Evolutionary conservation across 2,113 vertebrate genomes (phyloP).

Genomic region (Pedetes capensis): DNA sequence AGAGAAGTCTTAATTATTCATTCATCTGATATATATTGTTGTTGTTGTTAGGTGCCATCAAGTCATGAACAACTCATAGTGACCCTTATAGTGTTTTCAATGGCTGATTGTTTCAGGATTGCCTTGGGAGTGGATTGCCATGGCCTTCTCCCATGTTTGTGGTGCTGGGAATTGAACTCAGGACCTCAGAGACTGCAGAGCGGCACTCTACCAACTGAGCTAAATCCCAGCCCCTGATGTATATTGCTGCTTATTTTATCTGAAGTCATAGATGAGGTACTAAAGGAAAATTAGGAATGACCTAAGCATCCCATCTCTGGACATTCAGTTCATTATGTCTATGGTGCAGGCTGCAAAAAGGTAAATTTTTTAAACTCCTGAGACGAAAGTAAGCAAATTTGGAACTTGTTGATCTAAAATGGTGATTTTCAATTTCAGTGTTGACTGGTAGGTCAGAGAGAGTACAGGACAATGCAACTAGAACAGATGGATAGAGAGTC

Average conservation of each 20-base stretch:
- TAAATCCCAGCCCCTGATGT: too few relatives aligned
- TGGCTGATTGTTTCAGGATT: too few relatives aligned
- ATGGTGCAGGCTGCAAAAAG: background rate
- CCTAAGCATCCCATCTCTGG: background rate
- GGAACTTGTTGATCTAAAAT: background rate
- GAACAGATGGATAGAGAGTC: background rate
- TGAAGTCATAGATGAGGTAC: background rate
- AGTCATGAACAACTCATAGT: too few relatives aligned
- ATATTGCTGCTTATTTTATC: background rate
- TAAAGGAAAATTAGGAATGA: background rate
- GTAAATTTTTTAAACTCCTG: background rate
- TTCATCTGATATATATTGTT: background rate
- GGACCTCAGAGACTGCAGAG: too few relatives aligned
- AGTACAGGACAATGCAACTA: background rate
- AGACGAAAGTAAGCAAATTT: background rate
- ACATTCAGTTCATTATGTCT: background rate
- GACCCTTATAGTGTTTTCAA: too few relatives aligned
- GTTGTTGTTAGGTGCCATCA: too few relatives aligned
- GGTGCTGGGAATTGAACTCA: too few relatives aligned
- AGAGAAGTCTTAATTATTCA: background rate
- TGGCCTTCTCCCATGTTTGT: too few relatives aligned
- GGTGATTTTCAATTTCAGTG: background rate
- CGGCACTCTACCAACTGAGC: too few relatives aligned
- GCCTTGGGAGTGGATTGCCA: too few relatives aligned
- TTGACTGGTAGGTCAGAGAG: background rate